phyloP scores from a whole-genome alignment of 2,888 invertebrate genomes.

The Mesochorus sp. region DNA sequence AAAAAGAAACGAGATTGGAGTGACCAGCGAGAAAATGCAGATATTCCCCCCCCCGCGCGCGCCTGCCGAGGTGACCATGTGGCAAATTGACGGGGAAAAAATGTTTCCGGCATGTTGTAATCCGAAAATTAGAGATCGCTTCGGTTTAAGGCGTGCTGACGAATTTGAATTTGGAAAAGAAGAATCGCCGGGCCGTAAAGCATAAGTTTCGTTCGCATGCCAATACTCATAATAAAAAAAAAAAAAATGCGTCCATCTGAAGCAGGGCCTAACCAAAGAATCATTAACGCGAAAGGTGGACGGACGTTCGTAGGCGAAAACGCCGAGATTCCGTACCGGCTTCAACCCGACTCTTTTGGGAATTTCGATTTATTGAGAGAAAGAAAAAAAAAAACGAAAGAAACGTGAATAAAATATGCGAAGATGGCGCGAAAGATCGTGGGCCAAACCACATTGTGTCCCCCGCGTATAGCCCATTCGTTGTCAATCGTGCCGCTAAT shows the following conservation, averaged over 20 bases:
- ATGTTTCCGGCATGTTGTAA: slow-evolving; percentile 36
- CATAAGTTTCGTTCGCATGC: no score
- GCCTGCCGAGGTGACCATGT: slow-evolving; percentile 48
- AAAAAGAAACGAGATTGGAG: no score
- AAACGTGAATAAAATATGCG: slow-evolving; percentile 72
- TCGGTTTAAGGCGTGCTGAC: no score
- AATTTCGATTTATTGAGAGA: no score
- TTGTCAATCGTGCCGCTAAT: slow-evolving; percentile 68
- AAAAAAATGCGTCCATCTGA: no score
- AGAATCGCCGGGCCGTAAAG: no score
- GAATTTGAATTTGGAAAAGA: no score
- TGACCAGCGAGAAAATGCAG: slow-evolving; percentile 36
- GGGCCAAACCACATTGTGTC: slow-evolving; percentile 73
- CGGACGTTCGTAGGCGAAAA: no score
- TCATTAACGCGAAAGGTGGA: no score
- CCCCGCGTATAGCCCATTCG: slow-evolving; percentile 24
- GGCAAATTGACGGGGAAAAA: slow-evolving; percentile 61
- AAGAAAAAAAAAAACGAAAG: slow-evolving; percentile 21
- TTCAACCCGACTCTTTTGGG: background rate
- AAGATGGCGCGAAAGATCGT: slow-evolving; percentile 84
- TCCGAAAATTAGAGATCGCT: no score
- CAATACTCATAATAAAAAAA: no score
- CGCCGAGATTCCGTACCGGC: slow-evolving; percentile 35
- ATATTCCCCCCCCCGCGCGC: background rate
- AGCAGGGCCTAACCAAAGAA: no score